Evolutionary conservation across 2,113 vertebrate genomes (phyloP).

Genomic region (Meles meles): DNA sequence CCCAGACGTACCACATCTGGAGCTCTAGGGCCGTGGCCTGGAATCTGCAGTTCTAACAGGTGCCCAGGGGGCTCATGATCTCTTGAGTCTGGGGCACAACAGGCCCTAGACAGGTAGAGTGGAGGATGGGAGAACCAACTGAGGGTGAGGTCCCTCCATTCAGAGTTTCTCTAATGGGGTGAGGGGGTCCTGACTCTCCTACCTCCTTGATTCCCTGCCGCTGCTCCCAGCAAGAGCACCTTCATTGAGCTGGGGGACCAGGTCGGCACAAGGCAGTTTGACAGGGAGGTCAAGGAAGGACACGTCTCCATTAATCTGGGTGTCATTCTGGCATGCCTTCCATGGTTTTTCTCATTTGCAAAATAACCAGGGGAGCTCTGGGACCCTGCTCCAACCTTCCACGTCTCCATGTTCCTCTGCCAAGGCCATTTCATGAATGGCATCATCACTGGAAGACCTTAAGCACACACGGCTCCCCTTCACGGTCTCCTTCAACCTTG

Average conservation of each 20-base stretch:
- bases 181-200: not conserved
- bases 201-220: not conserved
- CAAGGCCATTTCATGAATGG: not conserved
- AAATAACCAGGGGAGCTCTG: not conserved
- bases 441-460: accelerated
- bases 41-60: not conserved
- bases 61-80: not conserved
- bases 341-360: not conserved
- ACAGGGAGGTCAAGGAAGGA: not conserved
- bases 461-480: not conserved
- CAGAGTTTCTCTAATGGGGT: not conserved
- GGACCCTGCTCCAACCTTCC: not conserved
- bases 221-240: not conserved
- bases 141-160: not conserved
- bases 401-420: not conserved
- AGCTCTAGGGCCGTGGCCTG: not conserved
- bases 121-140: not conserved
- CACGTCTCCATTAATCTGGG: not conserved
- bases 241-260: not conserved
- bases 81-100: not conserved
- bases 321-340: not conserved
- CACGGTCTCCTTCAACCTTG: not conserved
- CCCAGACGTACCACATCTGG: not conserved
- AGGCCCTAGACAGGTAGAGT: not conserved
- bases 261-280: not conserved